Conservation (phyloP, 53 echinoderm and acorn worm species). For the Antedon mediterranea region DNA sequence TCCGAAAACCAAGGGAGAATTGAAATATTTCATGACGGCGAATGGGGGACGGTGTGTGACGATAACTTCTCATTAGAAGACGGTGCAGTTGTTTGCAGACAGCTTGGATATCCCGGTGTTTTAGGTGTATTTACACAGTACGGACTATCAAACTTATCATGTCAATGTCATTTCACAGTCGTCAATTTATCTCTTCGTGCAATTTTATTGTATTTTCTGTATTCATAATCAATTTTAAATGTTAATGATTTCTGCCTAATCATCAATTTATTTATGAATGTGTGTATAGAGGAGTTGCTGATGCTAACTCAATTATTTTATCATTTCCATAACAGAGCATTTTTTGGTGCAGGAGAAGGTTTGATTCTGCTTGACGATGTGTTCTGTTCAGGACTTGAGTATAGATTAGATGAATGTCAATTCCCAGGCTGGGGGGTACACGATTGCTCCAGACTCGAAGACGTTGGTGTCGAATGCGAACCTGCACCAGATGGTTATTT, state of each 20-base stretch:
- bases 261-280: too few relatives aligned
- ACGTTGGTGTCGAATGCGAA: not conserved
- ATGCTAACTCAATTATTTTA: too few relatives aligned
- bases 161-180: too few relatives aligned
- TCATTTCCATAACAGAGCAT: not conserved
- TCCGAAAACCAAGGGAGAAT: not conserved
- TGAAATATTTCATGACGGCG: not conserved
- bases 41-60: not conserved
- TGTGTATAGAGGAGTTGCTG: too few relatives aligned
- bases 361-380: not conserved
- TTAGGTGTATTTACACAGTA: too few relatives aligned
- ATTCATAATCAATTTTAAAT: too few relatives aligned
- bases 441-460: not conserved
- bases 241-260: too few relatives aligned
- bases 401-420: not conserved
- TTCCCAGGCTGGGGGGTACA: not conserved
- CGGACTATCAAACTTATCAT: too few relatives aligned
- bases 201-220: too few relatives aligned
- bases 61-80: not conserved
- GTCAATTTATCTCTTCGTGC: too few relatives aligned
- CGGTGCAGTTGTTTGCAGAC: not conserved
- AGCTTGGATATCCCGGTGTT: not conserved
- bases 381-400: not conserved
- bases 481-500: not conserved
- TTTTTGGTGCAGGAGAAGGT: not conserved